These are phyloP conservation scores for Nyleta sp. DNA, from an alignment of 2,888 invertebrate species.

Conservation along the genomic window DNA sequence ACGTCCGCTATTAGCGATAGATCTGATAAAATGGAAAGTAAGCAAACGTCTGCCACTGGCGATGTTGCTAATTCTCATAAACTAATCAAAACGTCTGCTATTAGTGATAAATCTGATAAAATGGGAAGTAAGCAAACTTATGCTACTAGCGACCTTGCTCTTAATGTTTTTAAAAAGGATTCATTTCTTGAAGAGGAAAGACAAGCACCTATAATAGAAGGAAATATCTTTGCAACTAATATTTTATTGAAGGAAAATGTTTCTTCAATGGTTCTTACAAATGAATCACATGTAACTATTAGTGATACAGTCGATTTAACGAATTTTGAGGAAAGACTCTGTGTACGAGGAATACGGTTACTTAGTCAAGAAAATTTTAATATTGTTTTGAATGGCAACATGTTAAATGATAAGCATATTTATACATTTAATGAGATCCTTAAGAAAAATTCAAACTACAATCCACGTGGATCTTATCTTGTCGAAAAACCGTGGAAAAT, in stretches of 20 bases:
- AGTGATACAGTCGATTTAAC: not conserved
- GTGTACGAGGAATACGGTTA: not conserved
- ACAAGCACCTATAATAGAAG: no score
- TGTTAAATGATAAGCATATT: not conserved
- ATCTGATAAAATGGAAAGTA: no score
- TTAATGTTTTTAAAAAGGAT: no score
- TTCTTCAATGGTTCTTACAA: not conserved
- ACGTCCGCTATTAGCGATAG: slow-evolving; percentile 3
- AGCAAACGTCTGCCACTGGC: not conserved
- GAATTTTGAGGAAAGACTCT: not conserved
- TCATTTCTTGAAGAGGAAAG: no score
- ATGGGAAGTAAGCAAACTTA: not conserved
- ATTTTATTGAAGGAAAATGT: no score
- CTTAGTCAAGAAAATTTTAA: not conserved
- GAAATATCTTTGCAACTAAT: no score
- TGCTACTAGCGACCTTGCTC: not conserved
- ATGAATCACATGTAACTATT: not conserved
- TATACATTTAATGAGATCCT: not conserved
- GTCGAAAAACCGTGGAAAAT: not conserved
- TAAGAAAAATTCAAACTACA: not conserved
- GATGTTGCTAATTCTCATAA: not conserved
- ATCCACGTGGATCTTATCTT: not conserved
- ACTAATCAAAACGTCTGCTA: no score
- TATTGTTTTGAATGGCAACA: not conserved
- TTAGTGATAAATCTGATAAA: not conserved